Percentiles rank a stretch among this genome's conserved stretches.
Conservation (phyloP, 2,888 invertebrate species). For the Pomacea canaliculata region DNA sequence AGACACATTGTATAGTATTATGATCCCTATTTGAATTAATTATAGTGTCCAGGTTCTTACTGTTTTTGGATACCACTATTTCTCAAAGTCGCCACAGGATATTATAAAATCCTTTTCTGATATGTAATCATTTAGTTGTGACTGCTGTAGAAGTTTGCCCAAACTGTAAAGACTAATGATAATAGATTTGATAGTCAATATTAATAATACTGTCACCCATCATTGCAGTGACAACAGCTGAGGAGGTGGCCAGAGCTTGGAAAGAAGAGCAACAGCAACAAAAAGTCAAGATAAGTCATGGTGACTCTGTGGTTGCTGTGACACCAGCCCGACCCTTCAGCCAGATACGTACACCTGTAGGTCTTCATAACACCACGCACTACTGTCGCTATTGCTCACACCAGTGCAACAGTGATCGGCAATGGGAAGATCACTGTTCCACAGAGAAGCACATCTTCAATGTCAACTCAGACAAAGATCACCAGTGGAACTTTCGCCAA, state of each 20-base stretch:
- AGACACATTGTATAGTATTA: not conserved
- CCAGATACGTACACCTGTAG: conserved; percentile 30
- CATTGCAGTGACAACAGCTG: conserved; percentile 44
- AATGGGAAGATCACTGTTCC: conserved; percentile 66
- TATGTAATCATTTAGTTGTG: conserved; percentile 5
- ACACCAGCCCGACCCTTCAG: conserved; percentile 2
- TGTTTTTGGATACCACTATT: no score
- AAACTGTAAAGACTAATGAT: no score
- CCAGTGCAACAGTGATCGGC: conserved; percentile 59
- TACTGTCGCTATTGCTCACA: conserved; percentile 62
- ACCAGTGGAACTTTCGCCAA: conserved; percentile 67
- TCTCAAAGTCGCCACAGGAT: no score
- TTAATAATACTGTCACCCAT: no score
- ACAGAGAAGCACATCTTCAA: conserved; percentile 62
- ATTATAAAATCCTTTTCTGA: no score
- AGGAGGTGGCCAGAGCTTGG: conserved; percentile 45
- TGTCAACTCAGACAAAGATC: conserved; percentile 64
- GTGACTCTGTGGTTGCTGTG: conserved; percentile 58
- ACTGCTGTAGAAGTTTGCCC: no score
- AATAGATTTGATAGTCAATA: no score
- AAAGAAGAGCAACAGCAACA: conserved; percentile 47
- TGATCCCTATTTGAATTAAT: no score
- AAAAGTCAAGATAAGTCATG: conserved; percentile 48
- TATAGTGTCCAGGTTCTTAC: no score
- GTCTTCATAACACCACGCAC: conserved; percentile 42